Base-by-base conservation (phyloP, 2,888 invertebrate species). In the Spilosoma lubricipeda region DNA sequence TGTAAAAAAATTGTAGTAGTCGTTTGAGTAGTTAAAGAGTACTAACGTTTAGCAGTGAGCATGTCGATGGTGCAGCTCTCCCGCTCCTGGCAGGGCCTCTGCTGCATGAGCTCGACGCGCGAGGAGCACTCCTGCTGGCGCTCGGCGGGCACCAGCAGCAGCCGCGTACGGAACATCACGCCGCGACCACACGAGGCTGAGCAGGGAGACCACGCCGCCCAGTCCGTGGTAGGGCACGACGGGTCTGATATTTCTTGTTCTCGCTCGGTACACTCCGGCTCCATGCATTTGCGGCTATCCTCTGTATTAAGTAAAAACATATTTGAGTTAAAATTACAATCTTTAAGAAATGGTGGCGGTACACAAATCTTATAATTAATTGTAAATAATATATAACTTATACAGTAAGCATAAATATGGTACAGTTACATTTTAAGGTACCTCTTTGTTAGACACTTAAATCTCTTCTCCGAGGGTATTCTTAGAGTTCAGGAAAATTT, bases 161-260 rank as follows among this genome's bases (percentile, higher is more conserved):
- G 95, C 9, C 99, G 96, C 59, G 98, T 98, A 72, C 98, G 96
- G 90, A 94, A 90, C n/a, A 86, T 79, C 27, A 98, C 97, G 0
- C 99, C 99, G 88, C 97, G 97, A 0, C 99, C 99, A 90, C 99
- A 99, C 13, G 98, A 97, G 0, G 98, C 98, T 71, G 98, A 98
- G 94, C 99, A 99, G 0, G 99, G 98, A 74, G 98, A 98, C 99
- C 99, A 99, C 82, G 98, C 97, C 74, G 98, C 97, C 99, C 99
- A 99, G 71, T 97, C 97, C 0, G 98, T 98, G n/a, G 98, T 97
- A 75, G 98, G 98, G 85, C 98, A 98, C 83, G 94, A 78, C 0
- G 97, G 96, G 93, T 97, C 97, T 3, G 96, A 90, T 0, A 92
- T 82, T 82, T 96, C 96, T 13, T 92, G 85, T 65, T 96, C 95